A percentile compares a stretch with the other conserved stretches of the same genome.
Evolutionary conservation across 2,797 vertebrate genomes (phyloP).

Genomic region (Lophius americanus): DNA sequence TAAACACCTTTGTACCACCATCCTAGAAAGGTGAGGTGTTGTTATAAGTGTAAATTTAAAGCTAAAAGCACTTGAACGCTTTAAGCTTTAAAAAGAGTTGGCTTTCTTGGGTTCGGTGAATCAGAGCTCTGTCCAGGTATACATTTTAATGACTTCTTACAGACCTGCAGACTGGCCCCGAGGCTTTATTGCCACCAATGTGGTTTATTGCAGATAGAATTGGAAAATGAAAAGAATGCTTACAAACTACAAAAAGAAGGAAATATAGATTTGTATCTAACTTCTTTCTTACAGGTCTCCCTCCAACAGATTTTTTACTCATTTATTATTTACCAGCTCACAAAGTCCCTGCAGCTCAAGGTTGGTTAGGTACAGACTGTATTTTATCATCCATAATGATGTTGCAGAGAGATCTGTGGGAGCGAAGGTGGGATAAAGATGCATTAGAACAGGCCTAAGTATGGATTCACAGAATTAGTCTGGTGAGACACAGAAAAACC

Average conservation of each 20-base stretch:
- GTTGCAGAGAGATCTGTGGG: too few relatives aligned
- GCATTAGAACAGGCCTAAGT: too few relatives aligned
- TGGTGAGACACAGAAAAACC: too few relatives aligned
- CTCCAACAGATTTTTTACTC: conserved; percentile 22
- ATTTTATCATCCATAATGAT: too few relatives aligned
- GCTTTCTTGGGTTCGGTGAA: conserved; percentile 30
- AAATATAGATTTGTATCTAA: conserved; percentile 6
- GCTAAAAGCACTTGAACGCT: conserved; percentile 6
- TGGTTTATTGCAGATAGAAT: conserved; percentile 16
- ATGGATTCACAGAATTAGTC: too few relatives aligned
- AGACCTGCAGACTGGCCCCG: conserved; percentile 48
- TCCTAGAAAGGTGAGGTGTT: neutral
- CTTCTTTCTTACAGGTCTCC: conserved; percentile 18
- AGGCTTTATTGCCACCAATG: conserved; percentile 17
- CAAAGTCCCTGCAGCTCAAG: conserved; percentile 13
- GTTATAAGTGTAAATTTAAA: neutral
- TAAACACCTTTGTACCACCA: neutral
- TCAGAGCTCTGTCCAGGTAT: conserved; percentile 18
- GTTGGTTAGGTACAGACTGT: too few relatives aligned
- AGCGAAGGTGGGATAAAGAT: too few relatives aligned
- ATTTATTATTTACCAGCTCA: conserved; percentile 49
- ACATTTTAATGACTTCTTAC: conserved; percentile 46
- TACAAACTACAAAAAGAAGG: too few relatives aligned
- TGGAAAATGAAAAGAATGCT: conserved; percentile 14
- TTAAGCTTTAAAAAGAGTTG: conserved; percentile 28